phyloP scores from a whole-genome alignment of 2,888 invertebrate species.

The Asteroscopus sphinx region DNA sequence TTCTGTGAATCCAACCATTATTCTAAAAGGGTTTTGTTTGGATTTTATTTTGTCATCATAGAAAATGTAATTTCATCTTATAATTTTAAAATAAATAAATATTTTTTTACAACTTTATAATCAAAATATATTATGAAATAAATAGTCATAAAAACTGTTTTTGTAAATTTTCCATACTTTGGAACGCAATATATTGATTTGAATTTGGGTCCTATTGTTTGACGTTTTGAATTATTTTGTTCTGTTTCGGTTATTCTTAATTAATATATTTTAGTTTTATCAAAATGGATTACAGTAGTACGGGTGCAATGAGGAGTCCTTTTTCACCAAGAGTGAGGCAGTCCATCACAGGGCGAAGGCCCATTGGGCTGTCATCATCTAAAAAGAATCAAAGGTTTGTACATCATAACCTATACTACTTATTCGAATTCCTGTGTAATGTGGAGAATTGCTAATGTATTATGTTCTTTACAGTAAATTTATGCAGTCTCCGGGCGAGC shows the following conservation, averaged over 20 bases:
- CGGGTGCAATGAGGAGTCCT: conserved; percentile 82
- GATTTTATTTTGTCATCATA: too few relatives aligned
- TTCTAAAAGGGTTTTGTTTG: too few relatives aligned
- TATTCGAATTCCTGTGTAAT: conserved; percentile 3
- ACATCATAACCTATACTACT: conserved; percentile 54
- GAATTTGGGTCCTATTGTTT: conserved; percentile 18
- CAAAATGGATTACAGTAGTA: conserved; percentile 78
- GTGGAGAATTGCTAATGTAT: conserved; percentile 3
- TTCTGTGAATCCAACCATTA: too few relatives aligned
- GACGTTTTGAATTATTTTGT: conserved; percentile 52
- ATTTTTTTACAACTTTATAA: too few relatives aligned
- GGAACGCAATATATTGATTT: conserved; percentile 45
- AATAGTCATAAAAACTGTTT: neutral
- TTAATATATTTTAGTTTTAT: conserved; percentile 35
- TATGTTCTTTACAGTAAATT: conserved; percentile 70
- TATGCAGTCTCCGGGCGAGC: conserved; percentile 69
- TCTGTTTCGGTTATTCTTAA: conserved; percentile 55
- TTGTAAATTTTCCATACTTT: neutral
- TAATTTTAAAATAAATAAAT: too few relatives aligned
- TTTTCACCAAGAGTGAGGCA: conserved; percentile 84
- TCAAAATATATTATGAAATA: too few relatives aligned
- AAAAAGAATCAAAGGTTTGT: conserved; percentile 79
- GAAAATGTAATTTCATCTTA: too few relatives aligned
- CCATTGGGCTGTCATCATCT: conserved; percentile 72
- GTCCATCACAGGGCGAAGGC: conserved; percentile 78